Evolutionary conservation across 2,888 invertebrate genomes (phyloP).

Genomic region (Philereme transversata): DNA sequence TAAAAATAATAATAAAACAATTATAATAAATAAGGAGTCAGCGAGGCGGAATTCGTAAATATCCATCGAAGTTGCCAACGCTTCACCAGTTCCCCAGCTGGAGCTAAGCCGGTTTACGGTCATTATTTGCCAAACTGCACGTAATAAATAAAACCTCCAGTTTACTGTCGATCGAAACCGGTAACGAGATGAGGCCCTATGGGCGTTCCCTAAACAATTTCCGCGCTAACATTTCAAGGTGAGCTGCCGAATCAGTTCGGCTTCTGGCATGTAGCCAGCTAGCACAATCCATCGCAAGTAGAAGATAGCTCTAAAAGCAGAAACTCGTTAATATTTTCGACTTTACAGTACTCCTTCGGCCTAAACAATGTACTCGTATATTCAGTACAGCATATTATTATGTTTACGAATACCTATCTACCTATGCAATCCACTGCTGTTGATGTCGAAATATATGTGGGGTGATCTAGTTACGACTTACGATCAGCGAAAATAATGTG

Average conservation of each 20-base stretch:
- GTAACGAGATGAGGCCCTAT: constrained; percentile 40
- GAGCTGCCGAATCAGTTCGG: constrained; percentile 38
- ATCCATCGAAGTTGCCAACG: too few relatives aligned
- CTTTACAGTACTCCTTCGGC: constrained; percentile 4
- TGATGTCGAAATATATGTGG: constrained; percentile 21
- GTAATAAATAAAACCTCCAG: background rate
- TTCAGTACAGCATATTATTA: background rate
- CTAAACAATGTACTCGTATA: constrained; percentile 7
- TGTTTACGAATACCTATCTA: background rate
- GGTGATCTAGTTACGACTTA: constrained; percentile 23
- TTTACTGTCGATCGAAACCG: constrained; percentile 13
- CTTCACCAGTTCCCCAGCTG: too few relatives aligned
- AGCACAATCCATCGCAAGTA: constrained; percentile 39
- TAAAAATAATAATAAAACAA: too few relatives aligned
- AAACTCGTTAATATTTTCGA: constrained; percentile 35
- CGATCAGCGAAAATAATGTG: constrained; percentile 25
- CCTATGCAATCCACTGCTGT: background rate
- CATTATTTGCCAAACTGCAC: background rate
- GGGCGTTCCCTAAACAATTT: constrained; percentile 40
- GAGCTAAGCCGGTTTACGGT: too few relatives aligned
- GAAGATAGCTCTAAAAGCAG: constrained; percentile 44
- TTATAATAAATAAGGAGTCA: too few relatives aligned
- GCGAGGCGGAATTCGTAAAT: too few relatives aligned
- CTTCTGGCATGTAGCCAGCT: constrained; percentile 52
- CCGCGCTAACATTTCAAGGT: constrained; percentile 48